Conservation (phyloP, 2,113 vertebrate genomes). For the Prochilodus magdalenae region DNA sequence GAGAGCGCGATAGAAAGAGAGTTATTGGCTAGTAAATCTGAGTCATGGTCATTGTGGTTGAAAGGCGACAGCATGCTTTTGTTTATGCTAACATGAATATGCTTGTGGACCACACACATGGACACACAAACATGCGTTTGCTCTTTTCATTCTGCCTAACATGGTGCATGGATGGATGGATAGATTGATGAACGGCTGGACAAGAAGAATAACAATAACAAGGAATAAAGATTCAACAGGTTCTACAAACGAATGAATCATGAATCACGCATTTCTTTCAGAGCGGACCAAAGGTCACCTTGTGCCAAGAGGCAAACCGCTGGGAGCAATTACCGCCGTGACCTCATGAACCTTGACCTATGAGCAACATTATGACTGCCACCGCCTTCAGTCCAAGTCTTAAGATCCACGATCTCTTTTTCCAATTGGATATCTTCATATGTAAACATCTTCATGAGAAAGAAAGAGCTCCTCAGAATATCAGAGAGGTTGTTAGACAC, state of each 20-base stretch:
- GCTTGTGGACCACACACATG: slow-evolving; percentile 3
- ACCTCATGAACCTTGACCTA: slow-evolving; percentile 49
- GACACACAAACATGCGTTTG: not conserved
- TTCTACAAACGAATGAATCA: slow-evolving; percentile 18
- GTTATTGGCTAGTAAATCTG: not conserved
- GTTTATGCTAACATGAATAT: not conserved
- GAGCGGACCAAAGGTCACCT: slow-evolving; percentile 47
- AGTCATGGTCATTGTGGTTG: not conserved
- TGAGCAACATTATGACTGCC: slow-evolving; percentile 15
- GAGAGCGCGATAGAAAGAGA: too few species aligned
- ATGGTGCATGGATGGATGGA: not conserved
- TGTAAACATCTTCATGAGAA: slow-evolving; percentile 15
- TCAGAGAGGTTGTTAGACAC: too few species aligned
- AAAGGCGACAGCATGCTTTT: not conserved
- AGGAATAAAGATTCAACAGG: not conserved
- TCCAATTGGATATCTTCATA: slow-evolving; percentile 23
- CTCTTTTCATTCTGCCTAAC: not conserved
- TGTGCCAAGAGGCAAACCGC: slow-evolving; percentile 50
- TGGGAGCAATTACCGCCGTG: slow-evolving; percentile 51
- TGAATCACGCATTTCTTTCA: not conserved
- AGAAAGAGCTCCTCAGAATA: too few species aligned
- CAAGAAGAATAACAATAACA: too few species aligned
- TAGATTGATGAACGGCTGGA: not conserved
- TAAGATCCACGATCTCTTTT: not conserved
- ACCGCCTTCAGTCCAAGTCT: slow-evolving; percentile 25